A percentile compares a stretch with the other conserved stretches of the same genome.
Conservation (phyloP, 2,113 vertebrate species). For the Anguilla japonica region DNA sequence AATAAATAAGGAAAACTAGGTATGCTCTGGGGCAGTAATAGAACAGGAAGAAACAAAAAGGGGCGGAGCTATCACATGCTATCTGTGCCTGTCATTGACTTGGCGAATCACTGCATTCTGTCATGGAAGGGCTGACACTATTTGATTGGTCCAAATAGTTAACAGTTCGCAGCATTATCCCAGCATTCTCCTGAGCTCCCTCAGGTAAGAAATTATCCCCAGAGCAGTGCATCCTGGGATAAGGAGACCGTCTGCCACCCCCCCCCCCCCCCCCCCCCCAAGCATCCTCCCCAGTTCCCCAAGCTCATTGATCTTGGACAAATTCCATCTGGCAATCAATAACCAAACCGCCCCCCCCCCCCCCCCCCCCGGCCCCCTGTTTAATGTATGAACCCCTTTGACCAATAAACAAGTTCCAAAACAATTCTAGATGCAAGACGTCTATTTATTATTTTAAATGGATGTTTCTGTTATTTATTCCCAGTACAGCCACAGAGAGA, state of each 20-base stretch:
- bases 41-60: too few species aligned
- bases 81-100: not conserved
- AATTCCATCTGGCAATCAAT: constrained; percentile 47
- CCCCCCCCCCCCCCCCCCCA: too few species aligned
- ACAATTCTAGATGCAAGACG: constrained; percentile 13
- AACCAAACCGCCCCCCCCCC: not conserved
- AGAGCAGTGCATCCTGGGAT: constrained; percentile 11
- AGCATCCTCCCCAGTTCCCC: constrained; percentile 39
- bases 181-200: constrained; percentile 1
- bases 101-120: not conserved
- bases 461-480: constrained; percentile 34
- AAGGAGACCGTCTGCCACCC: not conserved
- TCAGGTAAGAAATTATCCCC: constrained; percentile 43
- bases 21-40: too few species aligned
- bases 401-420: constrained; percentile 41
- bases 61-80: too few species aligned
- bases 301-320: constrained; percentile 49
- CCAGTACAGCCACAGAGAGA: not conserved
- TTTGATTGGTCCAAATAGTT: too few species aligned
- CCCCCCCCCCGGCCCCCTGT: not conserved
- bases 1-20: too few species aligned
- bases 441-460: constrained; percentile 5
- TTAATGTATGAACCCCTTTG: constrained; percentile 49
- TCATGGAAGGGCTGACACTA: not conserved
- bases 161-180: too few species aligned